Conservation (phyloP, 2,888 invertebrate species). For the Anoplius nigerrimus region DNA sequence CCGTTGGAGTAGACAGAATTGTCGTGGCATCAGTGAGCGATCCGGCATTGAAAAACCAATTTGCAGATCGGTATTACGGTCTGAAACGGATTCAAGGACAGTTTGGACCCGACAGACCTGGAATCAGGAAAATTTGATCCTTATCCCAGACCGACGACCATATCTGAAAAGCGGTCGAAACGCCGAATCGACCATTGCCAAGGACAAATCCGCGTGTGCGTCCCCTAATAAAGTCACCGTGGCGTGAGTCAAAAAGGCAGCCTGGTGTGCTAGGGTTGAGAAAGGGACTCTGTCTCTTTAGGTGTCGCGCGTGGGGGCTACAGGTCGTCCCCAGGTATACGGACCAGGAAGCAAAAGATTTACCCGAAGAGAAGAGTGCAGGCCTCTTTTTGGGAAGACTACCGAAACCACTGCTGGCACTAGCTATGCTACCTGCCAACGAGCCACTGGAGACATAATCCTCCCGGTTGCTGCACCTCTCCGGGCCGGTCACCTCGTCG, state of each 20-base stretch:
- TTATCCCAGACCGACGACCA: too few species aligned
- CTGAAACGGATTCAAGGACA: too few species aligned
- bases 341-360: conserved; percentile 1
- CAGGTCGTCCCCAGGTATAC: background rate
- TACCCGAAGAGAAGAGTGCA: conserved; percentile 78
- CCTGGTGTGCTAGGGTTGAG: background rate
- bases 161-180: too few species aligned
- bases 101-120: too few species aligned
- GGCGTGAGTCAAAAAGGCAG: conserved; percentile 15
- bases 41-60: too few species aligned
- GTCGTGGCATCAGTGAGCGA: background rate
- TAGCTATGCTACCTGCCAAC: conserved; percentile 80
- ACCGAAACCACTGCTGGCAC: conserved; percentile 90
- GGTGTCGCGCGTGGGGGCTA: background rate
- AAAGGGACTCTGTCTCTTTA: background rate
- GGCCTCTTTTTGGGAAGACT: conserved; percentile 88
- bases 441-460: conserved; percentile 79
- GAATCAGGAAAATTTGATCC: too few species aligned
- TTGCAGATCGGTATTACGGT: too few species aligned
- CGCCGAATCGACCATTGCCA: too few species aligned
- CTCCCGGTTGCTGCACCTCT: conserved; percentile 75
- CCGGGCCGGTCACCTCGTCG: conserved; percentile 65
- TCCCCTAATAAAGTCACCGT: too few species aligned
- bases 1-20: background rate
- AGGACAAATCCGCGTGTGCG: too few species aligned